phyloP scores from a whole-genome alignment of 1,140 invertebrate genomes.

The Monochamus saltuarius region DNA sequence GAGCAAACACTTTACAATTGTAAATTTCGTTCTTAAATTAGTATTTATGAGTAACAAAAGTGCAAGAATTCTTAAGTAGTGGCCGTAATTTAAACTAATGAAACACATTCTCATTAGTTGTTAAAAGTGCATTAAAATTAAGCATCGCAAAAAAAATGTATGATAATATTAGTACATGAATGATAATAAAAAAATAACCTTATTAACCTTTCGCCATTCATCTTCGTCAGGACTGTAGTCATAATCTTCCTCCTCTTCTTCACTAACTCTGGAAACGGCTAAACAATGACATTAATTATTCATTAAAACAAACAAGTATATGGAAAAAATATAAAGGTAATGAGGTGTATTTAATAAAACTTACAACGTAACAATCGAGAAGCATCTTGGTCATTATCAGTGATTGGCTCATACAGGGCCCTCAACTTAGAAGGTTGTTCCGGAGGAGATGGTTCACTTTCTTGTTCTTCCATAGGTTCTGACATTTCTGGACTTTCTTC shows the following conservation, averaged over 20 bases:
- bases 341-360: conserved; percentile 12
- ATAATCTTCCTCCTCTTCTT: conserved; percentile 73
- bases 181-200: conserved; percentile 16
- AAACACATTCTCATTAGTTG: too few relatives aligned
- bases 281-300: conserved; percentile 27
- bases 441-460: conserved; percentile 27
- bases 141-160: too few relatives aligned
- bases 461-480: conserved; percentile 41
- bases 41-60: too few relatives aligned
- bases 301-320: not conserved
- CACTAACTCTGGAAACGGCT: conserved; percentile 63
- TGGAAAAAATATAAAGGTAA: conserved; percentile 7
- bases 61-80: too few relatives aligned
- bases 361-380: conserved; percentile 47
- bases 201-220: conserved; percentile 67
- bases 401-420: conserved; percentile 45
- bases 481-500: conserved; percentile 31
- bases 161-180: too few relatives aligned
- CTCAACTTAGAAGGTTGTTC: conserved; percentile 42
- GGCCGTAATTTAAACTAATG: too few relatives aligned
- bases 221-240: conserved; percentile 77
- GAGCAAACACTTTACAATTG: conserved; percentile 16
- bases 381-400: conserved; percentile 46
- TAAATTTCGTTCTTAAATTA: too few relatives aligned
- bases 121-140: too few relatives aligned